Evolutionary conservation across 30 jellyfish, hydroid and myxozoan species (phyloP), one percentile per base, ranked within the genome.

Genomic region (Hydractinia symbiolongicarpus): DNA sequence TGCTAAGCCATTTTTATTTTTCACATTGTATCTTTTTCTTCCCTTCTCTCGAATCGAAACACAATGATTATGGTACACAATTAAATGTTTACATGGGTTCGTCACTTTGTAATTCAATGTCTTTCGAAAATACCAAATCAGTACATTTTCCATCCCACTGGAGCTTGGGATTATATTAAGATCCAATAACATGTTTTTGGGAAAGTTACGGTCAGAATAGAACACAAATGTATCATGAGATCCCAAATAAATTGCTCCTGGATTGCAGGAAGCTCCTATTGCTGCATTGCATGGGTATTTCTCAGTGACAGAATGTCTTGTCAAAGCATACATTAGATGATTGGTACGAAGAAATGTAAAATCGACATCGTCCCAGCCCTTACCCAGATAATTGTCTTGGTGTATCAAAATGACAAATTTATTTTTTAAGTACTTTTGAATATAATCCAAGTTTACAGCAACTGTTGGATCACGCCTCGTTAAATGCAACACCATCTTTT

Each of bases 281-380:
- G 91, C 81, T 17, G 80, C 91, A 50, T 83, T 83, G 54, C 91
- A 83, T 50, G 86, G 86, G 53, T 20, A 81, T 50, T 79, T 60
- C 54, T 76, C 72, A 53, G 90, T 87, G 8, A 84, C 53, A 8
- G 85, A 81, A 77, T 90, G 93, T 56, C 97, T 78, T 64, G 97
- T 90, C 76, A 90, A 71, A 6, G 97, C 97, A 70, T 90, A 90
- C 91, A 90, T 71, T 30, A 90, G 54, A 16, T 80, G 73, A 21
- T 69, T 67, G 50, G 68, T 85, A 52, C 79, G 57, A 54, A 90
- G 70, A 6, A 72, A 67, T 11, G 68, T 61, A 67, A 66, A 86
- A 76, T 85, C 78, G 16, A 90, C 88, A 49, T 84, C 81, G 52
- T 85, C 93, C 97, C 97, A 90, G 8, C 97, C 97, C 77, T 82